Percentiles rank a stretch among this genome's conserved stretches.
phyloP scores from a whole-genome alignment of 2,888 invertebrate genomes.

The Cosmorhoe ocellata region DNA sequence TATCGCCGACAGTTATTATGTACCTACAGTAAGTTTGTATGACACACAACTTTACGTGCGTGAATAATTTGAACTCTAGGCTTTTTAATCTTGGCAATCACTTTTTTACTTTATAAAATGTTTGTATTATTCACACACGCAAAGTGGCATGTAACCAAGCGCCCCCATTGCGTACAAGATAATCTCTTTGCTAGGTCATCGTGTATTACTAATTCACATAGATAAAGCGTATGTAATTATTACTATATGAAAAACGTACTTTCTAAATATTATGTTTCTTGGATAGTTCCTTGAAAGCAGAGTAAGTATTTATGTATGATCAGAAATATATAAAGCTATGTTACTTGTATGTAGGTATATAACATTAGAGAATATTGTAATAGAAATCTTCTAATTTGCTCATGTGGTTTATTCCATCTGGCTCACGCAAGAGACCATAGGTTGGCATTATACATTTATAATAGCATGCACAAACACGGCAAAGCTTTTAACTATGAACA shows the following conservation, averaged over 20 bases:
- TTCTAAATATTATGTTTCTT: constrained; percentile 14
- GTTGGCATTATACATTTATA: constrained; percentile 47
- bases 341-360: constrained; percentile 18
- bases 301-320: constrained; percentile 34
- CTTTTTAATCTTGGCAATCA: too few relatives aligned
- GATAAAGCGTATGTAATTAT: constrained; percentile 60
- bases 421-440: constrained; percentile 31
- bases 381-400: constrained; percentile 25
- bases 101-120: too few relatives aligned
- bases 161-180: constrained; percentile 30
- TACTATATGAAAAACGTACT: constrained; percentile 41
- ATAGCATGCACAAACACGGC: constrained; percentile 46
- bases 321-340: constrained; percentile 45
- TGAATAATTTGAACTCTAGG: too few relatives aligned
- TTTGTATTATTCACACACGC: too few relatives aligned
- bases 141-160: constrained; percentile 5
- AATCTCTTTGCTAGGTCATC: constrained; percentile 62
- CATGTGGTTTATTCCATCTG: constrained; percentile 21
- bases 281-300: constrained; percentile 16
- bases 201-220: constrained; percentile 65
- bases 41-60: too few relatives aligned
- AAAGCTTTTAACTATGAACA: constrained; percentile 57
- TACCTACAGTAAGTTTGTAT: neutral
- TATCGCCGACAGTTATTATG: neutral
- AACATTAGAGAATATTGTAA: too few relatives aligned